phyloP scores from a whole-genome alignment of 2,888 invertebrate genomes.

The Tetranychus piercei region DNA sequence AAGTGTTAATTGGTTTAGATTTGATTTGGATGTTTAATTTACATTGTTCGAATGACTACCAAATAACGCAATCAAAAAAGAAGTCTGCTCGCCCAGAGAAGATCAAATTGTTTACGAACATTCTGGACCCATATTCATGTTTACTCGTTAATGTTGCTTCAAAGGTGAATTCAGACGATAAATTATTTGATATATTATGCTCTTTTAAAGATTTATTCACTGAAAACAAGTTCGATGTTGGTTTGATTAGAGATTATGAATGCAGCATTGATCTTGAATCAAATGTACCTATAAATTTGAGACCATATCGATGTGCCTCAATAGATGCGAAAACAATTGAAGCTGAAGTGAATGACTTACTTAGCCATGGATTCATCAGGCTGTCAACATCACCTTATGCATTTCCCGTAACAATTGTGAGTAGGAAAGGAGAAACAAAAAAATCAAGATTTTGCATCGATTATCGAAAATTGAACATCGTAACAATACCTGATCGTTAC shows the following conservation, averaged over 20 bases:
- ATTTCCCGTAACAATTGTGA: neutral
- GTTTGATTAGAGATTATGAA: neutral
- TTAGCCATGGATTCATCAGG: neutral
- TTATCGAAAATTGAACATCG: neutral
- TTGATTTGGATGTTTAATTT: neutral
- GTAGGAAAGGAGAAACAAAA: neutral
- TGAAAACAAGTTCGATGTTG: neutral
- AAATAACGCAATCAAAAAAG: neutral
- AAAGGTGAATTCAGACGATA: neutral
- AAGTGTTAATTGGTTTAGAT: neutral
- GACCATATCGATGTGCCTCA: neutral
- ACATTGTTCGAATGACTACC: neutral
- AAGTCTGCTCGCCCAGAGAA: no score
- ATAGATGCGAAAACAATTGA: neutral
- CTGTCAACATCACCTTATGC: neutral
- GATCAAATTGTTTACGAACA: no score
- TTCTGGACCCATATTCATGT: no score
- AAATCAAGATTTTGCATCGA: neutral
- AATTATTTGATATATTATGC: neutral
- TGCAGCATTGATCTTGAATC: neutral
- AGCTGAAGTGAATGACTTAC: neutral
- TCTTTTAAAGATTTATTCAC: neutral
- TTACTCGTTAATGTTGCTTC: no score
- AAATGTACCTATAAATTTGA: neutral
- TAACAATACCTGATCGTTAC: slow-evolving; percentile 1